A percentile compares a stretch with the other conserved stretches of the same genome.
Conservation (phyloP, 2,113 vertebrate species). For the Dunckerocampus dactyliophorus region DNA sequence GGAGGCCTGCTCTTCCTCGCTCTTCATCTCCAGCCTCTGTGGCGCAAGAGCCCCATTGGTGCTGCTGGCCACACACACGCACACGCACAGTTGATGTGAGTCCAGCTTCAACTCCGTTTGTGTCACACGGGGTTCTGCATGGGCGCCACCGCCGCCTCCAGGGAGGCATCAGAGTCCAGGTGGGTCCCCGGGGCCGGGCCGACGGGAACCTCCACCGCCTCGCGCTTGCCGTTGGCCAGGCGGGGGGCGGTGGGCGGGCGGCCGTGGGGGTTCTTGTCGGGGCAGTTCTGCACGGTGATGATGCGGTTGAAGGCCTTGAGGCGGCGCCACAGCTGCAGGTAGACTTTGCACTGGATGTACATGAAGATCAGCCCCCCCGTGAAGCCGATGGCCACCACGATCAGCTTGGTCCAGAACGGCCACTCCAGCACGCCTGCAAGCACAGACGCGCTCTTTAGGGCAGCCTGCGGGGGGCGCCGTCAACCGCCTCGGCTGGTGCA, state of each 20-base stretch:
- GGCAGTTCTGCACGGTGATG: constrained; percentile 97
- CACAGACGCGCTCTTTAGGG: constrained; percentile 7
- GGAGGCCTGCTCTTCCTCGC: neutral
- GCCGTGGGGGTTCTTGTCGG: constrained; percentile 81
- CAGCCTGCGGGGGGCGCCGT: neutral
- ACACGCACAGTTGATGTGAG: too few relatives aligned
- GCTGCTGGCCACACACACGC: neutral
- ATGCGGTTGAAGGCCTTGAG: constrained; percentile 97
- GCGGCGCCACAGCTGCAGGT: constrained; percentile 92
- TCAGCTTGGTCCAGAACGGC: constrained; percentile 98
- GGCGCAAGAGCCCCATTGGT: too few relatives aligned
- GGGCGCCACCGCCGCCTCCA: constrained; percentile 60
- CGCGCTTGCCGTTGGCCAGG: constrained; percentile 70
- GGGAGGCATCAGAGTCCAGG: constrained; percentile 67
- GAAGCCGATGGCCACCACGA: constrained; percentile 89
- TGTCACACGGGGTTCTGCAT: constrained; percentile 82
- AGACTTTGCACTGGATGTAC: constrained; percentile 97
- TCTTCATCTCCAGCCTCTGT: neutral
- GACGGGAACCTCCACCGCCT: constrained; percentile 70
- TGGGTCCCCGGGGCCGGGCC: constrained; percentile 32
- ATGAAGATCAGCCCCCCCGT: constrained; percentile 93
- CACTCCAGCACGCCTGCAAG: constrained; percentile 87
- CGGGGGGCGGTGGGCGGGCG: constrained; percentile 49
- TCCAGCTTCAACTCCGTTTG: neutral
- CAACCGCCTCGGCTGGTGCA: constrained; percentile 21